A percentile compares a stretch with the other conserved stretches of the same genome.
These are phyloP conservation scores for Chaitophorus viminalis DNA, from an alignment of 2,888 invertebrate species.

Conservation along the genomic window DNA sequence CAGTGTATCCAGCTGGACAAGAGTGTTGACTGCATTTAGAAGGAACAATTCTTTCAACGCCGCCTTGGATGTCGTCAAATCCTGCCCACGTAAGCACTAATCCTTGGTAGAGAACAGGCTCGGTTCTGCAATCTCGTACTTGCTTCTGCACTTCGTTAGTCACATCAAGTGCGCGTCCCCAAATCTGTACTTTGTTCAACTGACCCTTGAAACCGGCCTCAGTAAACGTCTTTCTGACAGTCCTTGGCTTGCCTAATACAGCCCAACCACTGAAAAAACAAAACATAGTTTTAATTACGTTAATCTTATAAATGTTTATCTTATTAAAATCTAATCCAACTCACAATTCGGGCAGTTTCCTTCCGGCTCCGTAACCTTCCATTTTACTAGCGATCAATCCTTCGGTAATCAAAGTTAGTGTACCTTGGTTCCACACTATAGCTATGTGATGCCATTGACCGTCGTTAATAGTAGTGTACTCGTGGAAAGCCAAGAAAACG, in stretches of 20 bases:
- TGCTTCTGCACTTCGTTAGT: conserved; percentile 93
- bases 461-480: conserved; percentile 93
- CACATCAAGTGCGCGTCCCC: conserved; percentile 90
- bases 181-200: conserved; percentile 92
- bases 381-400: conserved; percentile 93
- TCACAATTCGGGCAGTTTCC: conserved; percentile 84
- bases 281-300: conserved; percentile 14
- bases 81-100: conserved; percentile 92
- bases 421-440: conserved; percentile 94
- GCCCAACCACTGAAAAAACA: conserved; percentile 83
- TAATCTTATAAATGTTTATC: no score
- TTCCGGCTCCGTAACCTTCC: conserved; percentile 86
- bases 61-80: conserved; percentile 87
- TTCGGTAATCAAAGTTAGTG: conserved; percentile 91
- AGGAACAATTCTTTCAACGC: conserved; percentile 90
- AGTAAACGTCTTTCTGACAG: conserved; percentile 82
- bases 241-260: conserved; percentile 88
- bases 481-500: conserved; percentile 88
- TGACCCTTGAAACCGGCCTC: conserved; percentile 96
- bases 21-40: conserved; percentile 90
- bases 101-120: conserved; percentile 87
- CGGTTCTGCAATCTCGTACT: conserved; percentile 90
- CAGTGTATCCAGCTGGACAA: conserved; percentile 88
- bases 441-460: conserved; percentile 97
- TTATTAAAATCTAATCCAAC: conserved; percentile 66